A percentile compares a stretch with the other conserved stretches of the same genome.
phyloP scores from a whole-genome alignment of 2,888 invertebrate species.

The Serripes groenlandicus region DNA sequence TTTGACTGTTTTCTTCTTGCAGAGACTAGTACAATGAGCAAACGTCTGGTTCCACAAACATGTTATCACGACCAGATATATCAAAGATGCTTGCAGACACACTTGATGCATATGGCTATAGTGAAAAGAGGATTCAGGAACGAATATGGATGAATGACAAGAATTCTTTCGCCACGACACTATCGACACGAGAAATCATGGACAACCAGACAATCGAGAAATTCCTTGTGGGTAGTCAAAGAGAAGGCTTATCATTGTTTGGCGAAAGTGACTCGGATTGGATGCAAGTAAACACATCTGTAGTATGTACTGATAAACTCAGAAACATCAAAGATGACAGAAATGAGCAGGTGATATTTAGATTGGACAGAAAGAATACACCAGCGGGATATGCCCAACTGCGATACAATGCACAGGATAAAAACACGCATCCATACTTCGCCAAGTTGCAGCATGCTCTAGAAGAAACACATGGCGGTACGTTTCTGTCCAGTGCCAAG shows the following conservation, averaged over 20 bases:
- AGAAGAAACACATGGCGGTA: not conserved
- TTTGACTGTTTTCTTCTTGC: not conserved
- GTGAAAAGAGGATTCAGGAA: slow-evolving; percentile 16
- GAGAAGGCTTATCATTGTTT: slow-evolving; percentile 11
- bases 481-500: slow-evolving; percentile 5
- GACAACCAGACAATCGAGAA: slow-evolving; percentile 1
- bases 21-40: not conserved
- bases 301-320: slow-evolving; percentile 6
- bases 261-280: slow-evolving; percentile 15
- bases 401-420: not conserved
- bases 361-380: slow-evolving; percentile 10
- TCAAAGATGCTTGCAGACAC: not conserved
- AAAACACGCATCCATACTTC: not conserved
- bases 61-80: not conserved
- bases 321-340: not conserved
- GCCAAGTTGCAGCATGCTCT: slow-evolving; percentile 1
- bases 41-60: not conserved
- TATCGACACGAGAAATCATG: slow-evolving; percentile 3
- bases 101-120: slow-evolving; percentile 21
- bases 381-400: slow-evolving; percentile 8
- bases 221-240: slow-evolving; percentile 24
- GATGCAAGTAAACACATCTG: slow-evolving; percentile 14
- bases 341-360: not conserved
- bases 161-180: not conserved
- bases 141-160: slow-evolving; percentile 3